phyloP scores from a whole-genome alignment of 2,113 vertebrate species.

The Brienomyrus longianalis region DNA sequence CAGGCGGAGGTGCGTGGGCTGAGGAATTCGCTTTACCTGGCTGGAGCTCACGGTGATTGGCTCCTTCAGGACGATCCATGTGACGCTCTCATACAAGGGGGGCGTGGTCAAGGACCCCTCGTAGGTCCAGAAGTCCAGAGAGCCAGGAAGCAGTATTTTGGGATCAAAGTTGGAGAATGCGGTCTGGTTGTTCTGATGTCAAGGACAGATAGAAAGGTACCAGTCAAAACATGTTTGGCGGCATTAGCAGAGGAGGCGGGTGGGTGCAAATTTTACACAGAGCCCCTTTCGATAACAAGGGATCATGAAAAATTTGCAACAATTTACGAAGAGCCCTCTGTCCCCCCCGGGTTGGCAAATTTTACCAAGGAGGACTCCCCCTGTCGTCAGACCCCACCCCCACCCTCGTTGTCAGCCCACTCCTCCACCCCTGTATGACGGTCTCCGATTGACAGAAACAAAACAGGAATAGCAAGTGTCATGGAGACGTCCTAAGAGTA shows the following conservation, averaged over 20 bases:
- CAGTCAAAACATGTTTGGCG: not conserved
- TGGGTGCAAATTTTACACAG: no score
- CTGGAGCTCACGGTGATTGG: slow-evolving; percentile 70
- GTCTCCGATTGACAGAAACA: not conserved
- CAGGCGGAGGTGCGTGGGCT: not conserved
- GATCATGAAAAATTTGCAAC: no score
- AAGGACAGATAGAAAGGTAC: not conserved
- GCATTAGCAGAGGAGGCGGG: not conserved
- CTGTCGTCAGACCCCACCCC: no score
- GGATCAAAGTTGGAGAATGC: slow-evolving; percentile 73
- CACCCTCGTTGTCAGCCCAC: not conserved
- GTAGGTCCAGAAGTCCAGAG: slow-evolving; percentile 83
- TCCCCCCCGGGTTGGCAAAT: no score
- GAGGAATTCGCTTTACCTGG: slow-evolving; percentile 61
- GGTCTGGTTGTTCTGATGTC: slow-evolving; percentile 68
- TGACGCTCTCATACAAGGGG: slow-evolving; percentile 80
- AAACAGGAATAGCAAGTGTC: not conserved
- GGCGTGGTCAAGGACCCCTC: slow-evolving; percentile 87
- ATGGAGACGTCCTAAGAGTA: not conserved
- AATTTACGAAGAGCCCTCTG: no score
- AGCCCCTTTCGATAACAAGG: no score
- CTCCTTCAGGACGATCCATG: slow-evolving; percentile 83
- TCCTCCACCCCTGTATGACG: not conserved
- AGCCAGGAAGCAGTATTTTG: slow-evolving; percentile 68
- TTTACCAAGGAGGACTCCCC: no score